Base-by-base conservation (phyloP, 2,888 invertebrate genomes). In the Amblyteles armatorius region DNA sequence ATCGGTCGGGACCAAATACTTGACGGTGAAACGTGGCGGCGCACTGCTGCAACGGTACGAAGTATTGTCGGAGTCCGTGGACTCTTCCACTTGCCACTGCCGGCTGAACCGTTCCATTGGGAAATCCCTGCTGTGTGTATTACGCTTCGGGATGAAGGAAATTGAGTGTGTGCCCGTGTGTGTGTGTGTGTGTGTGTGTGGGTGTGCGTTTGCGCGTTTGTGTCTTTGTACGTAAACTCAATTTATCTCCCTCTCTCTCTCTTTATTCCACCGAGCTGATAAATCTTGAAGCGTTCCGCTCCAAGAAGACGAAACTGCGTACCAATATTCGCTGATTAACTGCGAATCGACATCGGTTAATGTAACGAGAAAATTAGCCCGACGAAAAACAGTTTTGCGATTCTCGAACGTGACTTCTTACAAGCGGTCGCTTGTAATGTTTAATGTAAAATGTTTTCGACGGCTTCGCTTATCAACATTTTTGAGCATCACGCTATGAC, bases 1-100 rank as follows among this genome's bases (percentile, higher is more conserved):
- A 79, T 79, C 79, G 72, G 72, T 63, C 36, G 71, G 52, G 63
- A 72, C 79, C 71, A 71, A 71, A 79, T 79, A 71, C 63, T 79
- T 50, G 19, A 80, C 72, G 22, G 44, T n/a, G 74, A n/a, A 67
- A 26, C 67, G 55, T 60, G 50, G 55, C 72, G 72, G 44, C 44
- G 44, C 44, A 16, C 16, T 26, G 48, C 48, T 72, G 65, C 29
- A 65, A 22, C 55, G 36, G 57, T 78, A 55, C 57, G 29, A 22
- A 68, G 69, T 78, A 78, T 78, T 71, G 60, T 71, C 6, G 26
- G 11, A 71, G 33, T 71, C 69, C 63, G 63, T 68, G 68, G 57
- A 71, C 50, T 50, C 71, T 67, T 79, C 50, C 40, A 22, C 52
- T 79, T 50, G 50, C 63, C 29, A 9, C 60, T 79, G 22, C 60